Evolutionary conservation across 2,113 vertebrate species (phyloP), one percentile per base, ranked within the genome.

Genomic region (Dermatemys mawii): DNA sequence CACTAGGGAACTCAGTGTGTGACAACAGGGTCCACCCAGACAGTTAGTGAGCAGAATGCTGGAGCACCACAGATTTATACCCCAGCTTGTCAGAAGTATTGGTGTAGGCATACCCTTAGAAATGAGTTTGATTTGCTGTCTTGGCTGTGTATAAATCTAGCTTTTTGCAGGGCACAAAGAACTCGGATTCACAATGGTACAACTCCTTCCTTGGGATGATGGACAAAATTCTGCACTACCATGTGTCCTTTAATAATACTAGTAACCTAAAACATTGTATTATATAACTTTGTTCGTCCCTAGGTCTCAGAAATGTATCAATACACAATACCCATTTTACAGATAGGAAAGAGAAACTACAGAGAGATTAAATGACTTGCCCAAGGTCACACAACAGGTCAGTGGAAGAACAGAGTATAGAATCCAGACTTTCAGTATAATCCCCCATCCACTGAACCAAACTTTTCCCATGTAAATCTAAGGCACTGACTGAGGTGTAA

Each of bases 401-500:
- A 21, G 19, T 27, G 70, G 49, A 83, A 13, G 4, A 32, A 84
- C 11, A 0, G 1, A 82, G 14, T 3, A 4, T 8, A 63, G 32
- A 35, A 63, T 63, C 60, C 60, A 35, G 11, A 63, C 60, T 35
- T 67, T 80, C 22, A 17, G 38, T 13, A 51, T 2, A 70, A 9
- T 57, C 54, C 53, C 49, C 32, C 22, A 76, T 19, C 2, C 2
- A 5, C 75, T 57, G 53, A 83, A 44, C 87, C 49, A 0, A 63
- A 26, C 22, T 4, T 5, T 4, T 84, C 75, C 55, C 19, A 35
- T 0, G 63, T 22, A 79, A 78, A 53, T 14, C 83, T 67, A 5
- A 0, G 1, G 0, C 0, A 26, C 29, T 55, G 84, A 8, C 2
- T 78, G 75, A 78, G 75, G 46, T 48, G 75, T 49, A 48, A 11